phyloP scores from a whole-genome alignment of 2,797 vertebrate species.

The Aeoliscus strigatus region DNA sequence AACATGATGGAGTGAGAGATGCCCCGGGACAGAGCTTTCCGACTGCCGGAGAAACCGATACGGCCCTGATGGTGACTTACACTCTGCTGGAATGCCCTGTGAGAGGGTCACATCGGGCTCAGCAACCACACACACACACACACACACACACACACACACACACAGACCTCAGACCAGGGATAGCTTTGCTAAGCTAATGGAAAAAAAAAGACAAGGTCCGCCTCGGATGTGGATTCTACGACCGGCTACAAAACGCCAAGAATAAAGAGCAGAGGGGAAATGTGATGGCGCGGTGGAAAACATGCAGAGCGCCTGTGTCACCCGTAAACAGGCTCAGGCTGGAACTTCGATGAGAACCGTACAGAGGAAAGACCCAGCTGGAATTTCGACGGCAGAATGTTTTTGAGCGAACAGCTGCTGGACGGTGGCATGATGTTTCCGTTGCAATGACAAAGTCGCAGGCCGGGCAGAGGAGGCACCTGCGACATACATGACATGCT shows the following conservation, averaged over 20 bases:
- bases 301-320: no score
- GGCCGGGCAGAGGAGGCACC: conserved; percentile 5
- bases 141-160: conserved; percentile 12
- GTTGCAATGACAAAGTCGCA: conserved; percentile 22
- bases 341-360: conserved; percentile 18
- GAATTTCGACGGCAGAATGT: conserved; percentile 34
- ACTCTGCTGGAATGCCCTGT: conserved; percentile 47
- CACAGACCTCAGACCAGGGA: conserved; percentile 33
- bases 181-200: conserved; percentile 58
- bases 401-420: conserved; percentile 48
- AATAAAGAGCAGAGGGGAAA: conserved; percentile 27
- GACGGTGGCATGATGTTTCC: conserved; percentile 24
- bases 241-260: conserved; percentile 31
- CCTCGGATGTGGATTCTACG: conserved; percentile 31
- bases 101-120: conserved; percentile 44
- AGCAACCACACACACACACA: conserved; percentile 10
- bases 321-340: conserved; percentile 16
- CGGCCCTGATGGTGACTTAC: conserved; percentile 29
- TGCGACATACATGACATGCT: no score
- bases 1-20: conserved; percentile 8
- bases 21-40: conserved; percentile 49
- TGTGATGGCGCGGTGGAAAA: conserved; percentile 29
- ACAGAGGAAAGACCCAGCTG: conserved; percentile 23
- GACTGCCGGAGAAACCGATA: conserved; percentile 53
- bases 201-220: conserved; percentile 38